Evolutionary conservation across 37 sponge, comb jelly and placozoan genomes (phyloP).

Genomic region (Halisarca cf. caerulea): DNA sequence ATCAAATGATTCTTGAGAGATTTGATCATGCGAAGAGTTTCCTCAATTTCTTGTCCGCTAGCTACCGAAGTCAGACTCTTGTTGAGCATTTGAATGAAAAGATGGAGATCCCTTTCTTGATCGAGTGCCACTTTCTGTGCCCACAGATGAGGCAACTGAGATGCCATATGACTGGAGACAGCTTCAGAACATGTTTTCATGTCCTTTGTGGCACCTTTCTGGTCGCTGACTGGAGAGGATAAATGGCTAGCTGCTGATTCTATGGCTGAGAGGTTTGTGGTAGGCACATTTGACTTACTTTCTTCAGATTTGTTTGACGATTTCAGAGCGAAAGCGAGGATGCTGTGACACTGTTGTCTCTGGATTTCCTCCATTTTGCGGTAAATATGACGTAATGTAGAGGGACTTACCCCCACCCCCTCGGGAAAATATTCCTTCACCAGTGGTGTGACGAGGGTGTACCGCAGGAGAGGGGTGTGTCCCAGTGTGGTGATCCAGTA

Average conservation of each 20-base stretch:
- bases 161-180: too few species aligned
- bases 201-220: too few species aligned
- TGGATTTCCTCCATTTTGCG: not conserved
- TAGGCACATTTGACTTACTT: too few species aligned
- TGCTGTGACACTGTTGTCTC: not conserved
- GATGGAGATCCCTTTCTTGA: not conserved
- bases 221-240: too few species aligned
- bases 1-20: not conserved
- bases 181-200: too few species aligned
- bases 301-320: too few species aligned
- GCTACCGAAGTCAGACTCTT: not conserved
- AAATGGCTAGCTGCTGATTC: too few species aligned
- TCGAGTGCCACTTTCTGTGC: too few species aligned
- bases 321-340: not conserved
- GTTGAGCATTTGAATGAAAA: not conserved
- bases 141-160: too few species aligned
- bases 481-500: slow-evolving; percentile 70
- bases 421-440: slow-evolving; percentile 77
- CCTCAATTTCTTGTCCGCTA: not conserved
- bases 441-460: slow-evolving; percentile 64
- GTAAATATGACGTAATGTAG: not conserved
- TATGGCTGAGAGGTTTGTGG: too few species aligned
- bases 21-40: not conserved
- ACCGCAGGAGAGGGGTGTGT: slow-evolving; percentile 71
- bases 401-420: slow-evolving; percentile 84